Evolutionary conservation across 2,113 vertebrate genomes (phyloP).

Genomic region (Siniperca knerii): DNA sequence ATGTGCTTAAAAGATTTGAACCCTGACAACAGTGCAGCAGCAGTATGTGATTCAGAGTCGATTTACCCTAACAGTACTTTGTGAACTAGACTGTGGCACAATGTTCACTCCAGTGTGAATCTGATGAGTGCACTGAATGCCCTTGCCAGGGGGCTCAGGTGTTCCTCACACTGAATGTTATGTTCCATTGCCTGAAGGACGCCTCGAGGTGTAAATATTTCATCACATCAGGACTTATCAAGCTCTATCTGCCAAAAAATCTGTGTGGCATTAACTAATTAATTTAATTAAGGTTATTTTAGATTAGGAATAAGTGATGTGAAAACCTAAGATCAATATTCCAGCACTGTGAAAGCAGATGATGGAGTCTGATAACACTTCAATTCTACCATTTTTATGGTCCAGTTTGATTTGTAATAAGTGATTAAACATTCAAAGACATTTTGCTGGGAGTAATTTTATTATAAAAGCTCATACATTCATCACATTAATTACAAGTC

Average conservation of each 20-base stretch:
- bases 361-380: neutral
- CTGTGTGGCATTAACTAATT: neutral
- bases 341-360: neutral
- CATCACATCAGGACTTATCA: constrained; percentile 23
- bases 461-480: constrained; percentile 65
- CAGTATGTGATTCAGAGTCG: constrained; percentile 2
- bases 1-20: neutral
- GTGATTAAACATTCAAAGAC: constrained; percentile 32
- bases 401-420: constrained; percentile 23
- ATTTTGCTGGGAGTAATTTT: constrained; percentile 53
- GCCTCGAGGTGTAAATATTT: constrained; percentile 2
- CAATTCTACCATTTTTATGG: neutral
- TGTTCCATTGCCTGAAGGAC: neutral
- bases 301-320: neutral
- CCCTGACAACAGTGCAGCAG: neutral
- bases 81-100: constrained; percentile 25
- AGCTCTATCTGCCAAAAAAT: neutral
- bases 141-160: constrained; percentile 45
- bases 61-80: constrained; percentile 5
- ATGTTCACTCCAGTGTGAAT: neutral
- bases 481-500: constrained; percentile 58
- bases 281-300: neutral
- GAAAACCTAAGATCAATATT: neutral
- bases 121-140: constrained; percentile 5
- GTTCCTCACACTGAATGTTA: constrained; percentile 6